phyloP scores from a whole-genome alignment of 1,140 invertebrate species.

The Aphaenogaster floridana region DNA sequence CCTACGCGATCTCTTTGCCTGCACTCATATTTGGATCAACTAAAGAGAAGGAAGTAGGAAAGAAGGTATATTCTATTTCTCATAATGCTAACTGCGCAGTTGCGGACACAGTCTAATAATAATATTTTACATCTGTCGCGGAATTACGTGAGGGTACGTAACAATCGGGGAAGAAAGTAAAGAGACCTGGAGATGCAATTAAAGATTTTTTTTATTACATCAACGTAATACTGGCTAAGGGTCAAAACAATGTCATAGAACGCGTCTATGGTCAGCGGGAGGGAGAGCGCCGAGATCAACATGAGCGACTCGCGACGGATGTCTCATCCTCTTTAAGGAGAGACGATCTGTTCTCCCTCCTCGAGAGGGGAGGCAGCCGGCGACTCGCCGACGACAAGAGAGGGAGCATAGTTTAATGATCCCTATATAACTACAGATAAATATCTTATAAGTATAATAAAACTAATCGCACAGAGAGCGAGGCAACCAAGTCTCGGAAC shows the following conservation, averaged over 20 bases:
- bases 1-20: neutral
- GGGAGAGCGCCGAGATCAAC: slow-evolving; percentile 68
- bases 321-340: slow-evolving; percentile 21
- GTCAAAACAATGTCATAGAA: slow-evolving; percentile 82
- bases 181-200: slow-evolving; percentile 61
- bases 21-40: neutral
- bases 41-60: neutral
- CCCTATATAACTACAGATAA: slow-evolving; percentile 73
- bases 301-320: slow-evolving; percentile 39
- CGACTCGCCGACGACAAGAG: slow-evolving; percentile 52
- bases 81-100: neutral
- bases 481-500: slow-evolving; percentile 76
- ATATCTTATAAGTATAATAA: slow-evolving; percentile 75
- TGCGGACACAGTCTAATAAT: neutral
- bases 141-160: neutral
- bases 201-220: slow-evolving; percentile 82
- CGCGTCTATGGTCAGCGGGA: slow-evolving; percentile 78
- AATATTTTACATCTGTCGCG: neutral
- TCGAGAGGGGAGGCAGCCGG: slow-evolving; percentile 15
- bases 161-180: slow-evolving; percentile 12
- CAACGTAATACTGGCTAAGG: slow-evolving; percentile 84
- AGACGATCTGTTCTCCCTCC: neutral
- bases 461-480: slow-evolving; percentile 71
- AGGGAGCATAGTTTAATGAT: slow-evolving; percentile 69
- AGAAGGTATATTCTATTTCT: neutral